Evolutionary conservation across 2,113 vertebrate genomes (phyloP).

Genomic region (Nanorana parkeri): DNA sequence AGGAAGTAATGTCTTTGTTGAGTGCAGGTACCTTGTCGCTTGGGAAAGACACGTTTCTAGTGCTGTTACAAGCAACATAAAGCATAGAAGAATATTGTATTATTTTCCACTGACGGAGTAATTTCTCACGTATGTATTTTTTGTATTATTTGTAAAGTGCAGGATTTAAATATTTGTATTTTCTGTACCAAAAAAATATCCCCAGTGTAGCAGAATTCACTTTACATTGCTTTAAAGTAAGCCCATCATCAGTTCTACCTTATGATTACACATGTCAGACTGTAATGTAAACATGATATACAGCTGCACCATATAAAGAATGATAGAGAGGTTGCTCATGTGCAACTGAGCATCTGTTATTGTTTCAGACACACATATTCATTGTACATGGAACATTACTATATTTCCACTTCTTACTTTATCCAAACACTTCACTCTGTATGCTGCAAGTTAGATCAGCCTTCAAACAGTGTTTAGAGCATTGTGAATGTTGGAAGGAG

Average conservation of each 20-base stretch:
- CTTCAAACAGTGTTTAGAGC: background rate
- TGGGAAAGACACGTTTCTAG: no score
- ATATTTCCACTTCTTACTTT: constrained; percentile 24
- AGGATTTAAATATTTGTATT: constrained; percentile 2
- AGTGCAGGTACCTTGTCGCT: no score
- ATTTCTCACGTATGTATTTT: no score
- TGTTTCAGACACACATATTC: constrained; percentile 29
- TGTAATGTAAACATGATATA: constrained; percentile 51
- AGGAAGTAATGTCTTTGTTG: no score
- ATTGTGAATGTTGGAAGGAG: constrained; percentile 10
- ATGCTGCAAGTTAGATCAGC: background rate
- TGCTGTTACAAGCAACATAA: no score
- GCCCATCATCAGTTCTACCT: constrained; percentile 42
- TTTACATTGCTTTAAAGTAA: constrained; percentile 25
- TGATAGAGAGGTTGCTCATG: constrained; percentile 44
- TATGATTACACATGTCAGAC: constrained; percentile 54
- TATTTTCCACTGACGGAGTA: no score
- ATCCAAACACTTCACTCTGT: constrained; percentile 37
- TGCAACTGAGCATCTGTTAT: constrained; percentile 45
- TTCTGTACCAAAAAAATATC: background rate
- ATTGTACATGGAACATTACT: constrained; percentile 27
- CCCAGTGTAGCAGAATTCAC: constrained; percentile 13
- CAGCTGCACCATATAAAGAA: constrained; percentile 44
- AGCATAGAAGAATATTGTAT: no score
- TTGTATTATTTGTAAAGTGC: background rate